Evolutionary conservation across 2,888 invertebrate species (phyloP).

Genomic region (Campoplex capitator): DNA sequence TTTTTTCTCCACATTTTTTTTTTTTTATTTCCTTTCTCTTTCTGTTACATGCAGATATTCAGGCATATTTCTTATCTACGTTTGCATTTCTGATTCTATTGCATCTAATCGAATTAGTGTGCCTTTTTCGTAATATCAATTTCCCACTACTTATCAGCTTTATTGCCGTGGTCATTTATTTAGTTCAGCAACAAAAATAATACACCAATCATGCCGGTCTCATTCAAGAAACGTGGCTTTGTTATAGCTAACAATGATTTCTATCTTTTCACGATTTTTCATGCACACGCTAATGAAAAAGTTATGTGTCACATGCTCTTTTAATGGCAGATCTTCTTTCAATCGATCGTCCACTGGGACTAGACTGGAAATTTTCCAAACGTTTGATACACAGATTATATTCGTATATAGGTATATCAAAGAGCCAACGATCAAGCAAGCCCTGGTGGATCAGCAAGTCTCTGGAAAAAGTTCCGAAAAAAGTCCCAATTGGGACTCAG

Average conservation of each 20-base stretch:
- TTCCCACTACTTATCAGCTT: conserved; percentile 11
- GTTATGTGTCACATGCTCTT: neutral
- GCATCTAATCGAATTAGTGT: conserved; percentile 42
- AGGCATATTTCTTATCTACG: conserved; percentile 12
- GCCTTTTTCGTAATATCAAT: conserved; percentile 11
- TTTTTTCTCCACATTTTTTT: neutral
- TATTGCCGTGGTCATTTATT: conserved; percentile 8
- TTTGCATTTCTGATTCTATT: conserved; percentile 34
- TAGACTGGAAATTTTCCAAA: neutral
- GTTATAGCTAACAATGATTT: neutral
- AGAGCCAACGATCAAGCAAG: neutral
- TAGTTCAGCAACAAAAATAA: neutral
- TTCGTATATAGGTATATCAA: neutral
- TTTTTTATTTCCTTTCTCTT: neutral
- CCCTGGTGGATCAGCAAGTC: too few relatives aligned
- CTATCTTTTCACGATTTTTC: neutral
- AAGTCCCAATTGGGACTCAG: too few relatives aligned
- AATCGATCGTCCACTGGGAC: neutral
- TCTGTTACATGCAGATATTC: neutral
- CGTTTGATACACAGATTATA: neutral
- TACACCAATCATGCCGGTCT: neutral
- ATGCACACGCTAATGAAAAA: neutral
- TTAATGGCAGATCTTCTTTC: neutral
- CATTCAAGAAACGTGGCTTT: neutral
- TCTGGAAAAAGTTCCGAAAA: too few relatives aligned